Evolutionary conservation across 2,797 vertebrate genomes (phyloP), one percentile per base, ranked within the genome.

Genomic region (Paguma larvata): DNA sequence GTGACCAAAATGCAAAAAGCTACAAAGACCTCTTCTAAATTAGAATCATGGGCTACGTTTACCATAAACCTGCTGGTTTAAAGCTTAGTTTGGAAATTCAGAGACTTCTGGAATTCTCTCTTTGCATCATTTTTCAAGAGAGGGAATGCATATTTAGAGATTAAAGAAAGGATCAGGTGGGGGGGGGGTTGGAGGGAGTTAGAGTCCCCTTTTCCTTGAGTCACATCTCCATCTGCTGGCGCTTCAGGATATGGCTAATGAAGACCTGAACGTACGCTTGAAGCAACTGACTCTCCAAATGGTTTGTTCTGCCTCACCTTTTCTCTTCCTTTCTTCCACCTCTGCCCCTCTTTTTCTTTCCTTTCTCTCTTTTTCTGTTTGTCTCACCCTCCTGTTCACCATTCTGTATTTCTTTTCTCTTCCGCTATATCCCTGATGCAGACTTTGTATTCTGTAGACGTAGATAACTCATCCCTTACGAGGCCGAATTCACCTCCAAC

Each of bases 211-310:
- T 95, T 95, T 98, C 56, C 72, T 67, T 48, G 72, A 77, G 15
- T 89, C 90, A 95, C 53, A 90, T 51, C 92, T 16, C 97, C 97
- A 95, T 93, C 97, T 98, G 92, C 97, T 97, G 97, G 97, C 70
- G 5, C 18, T 89, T 92, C 12, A 6, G 84, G 21, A 48, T 95
- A 97, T 95, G 25, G 13, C 89, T 63, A 53, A 62, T 3, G 72
- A 77, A 78, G 62, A 19, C 2, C 13, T 44, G 48, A 89, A 82
- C 48, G 23, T 23, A 23, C 6, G 13, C 72, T 77, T 68, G 53
- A 3, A 13, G 5, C 6, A 56, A 51, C 32, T 86, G n/a, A 21
- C 6, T 84, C 25, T 41, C 11, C 59, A 75, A 85, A 5, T 3
- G 14, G 13, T 75, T 38, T 12, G 30, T 75, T 92, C 62, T 53